Evolutionary conservation across 2,797 vertebrate genomes (phyloP), one percentile per base, ranked within the genome.

Genomic region (Takifugu ocellatus): DNA sequence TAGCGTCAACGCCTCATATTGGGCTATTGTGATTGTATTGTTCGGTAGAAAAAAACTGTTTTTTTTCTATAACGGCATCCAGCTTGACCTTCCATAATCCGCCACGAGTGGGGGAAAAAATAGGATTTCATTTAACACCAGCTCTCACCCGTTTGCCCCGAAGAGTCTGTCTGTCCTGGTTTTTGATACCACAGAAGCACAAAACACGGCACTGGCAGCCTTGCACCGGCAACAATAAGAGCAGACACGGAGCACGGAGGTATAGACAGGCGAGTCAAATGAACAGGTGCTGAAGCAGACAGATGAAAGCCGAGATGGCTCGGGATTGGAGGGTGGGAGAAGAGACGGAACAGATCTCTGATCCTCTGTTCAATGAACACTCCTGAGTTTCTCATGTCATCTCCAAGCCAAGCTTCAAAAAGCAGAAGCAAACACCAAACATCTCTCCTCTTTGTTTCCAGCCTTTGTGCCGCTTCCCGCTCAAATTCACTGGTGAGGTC

Each of bases 381-480:
- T 26, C 17, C 39, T 70, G 64, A 72, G 57, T 73, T 80, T 75
- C 68, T 81, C 50, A 71, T 67, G 70, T 24, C 1, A 14, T 52
- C 63, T 78, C 53, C 70, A 72, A 73, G 66, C 39, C 12, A 72
- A 78, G 62, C 60, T 72, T 81, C 52, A 75, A 68, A 74, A 73
- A 3, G 46, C 3, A 21, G n/a, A 16, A 8, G 7, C 16, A 31
- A 54, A 71, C 47, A 64, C 66, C 49, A 15, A 56, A 39, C 54
- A 52, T 59, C 47, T 59, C 54, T 73, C 64, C 62, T 70, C 66
- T 69, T 64, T 49, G 43, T 15, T 27, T 63, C 68, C 66, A 27
- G 61, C 31, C 51, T 74, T 60, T 50, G 44, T 58, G 36, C 14
- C 14, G 12, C 36, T 39, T 39, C 8, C 14, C 36, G 36, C 56